phyloP scores from a whole-genome alignment of 2,797 vertebrate species.

The Liparis tanakae region DNA sequence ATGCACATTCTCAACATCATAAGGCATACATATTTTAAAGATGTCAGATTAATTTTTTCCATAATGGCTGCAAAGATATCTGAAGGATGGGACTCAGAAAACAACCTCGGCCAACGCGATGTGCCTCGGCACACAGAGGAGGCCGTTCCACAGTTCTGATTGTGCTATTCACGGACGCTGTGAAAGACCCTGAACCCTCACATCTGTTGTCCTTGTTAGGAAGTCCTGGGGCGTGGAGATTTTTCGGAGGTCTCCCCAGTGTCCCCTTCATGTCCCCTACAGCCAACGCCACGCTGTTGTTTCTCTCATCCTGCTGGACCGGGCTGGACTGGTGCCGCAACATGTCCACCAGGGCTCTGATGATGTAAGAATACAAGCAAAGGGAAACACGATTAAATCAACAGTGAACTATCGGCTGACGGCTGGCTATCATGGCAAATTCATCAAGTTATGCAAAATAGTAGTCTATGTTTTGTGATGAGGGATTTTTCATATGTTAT shows the following conservation, averaged over 20 bases:
- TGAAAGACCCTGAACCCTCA: slow-evolving; percentile 71
- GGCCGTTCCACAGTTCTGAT: slow-evolving; percentile 33
- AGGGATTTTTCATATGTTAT: neutral
- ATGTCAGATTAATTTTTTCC: slow-evolving; percentile 16
- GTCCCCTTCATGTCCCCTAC: slow-evolving; percentile 87
- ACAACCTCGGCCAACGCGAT: slow-evolving; percentile 1
- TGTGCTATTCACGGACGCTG: slow-evolving; percentile 39
- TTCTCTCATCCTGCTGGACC: slow-evolving; percentile 88
- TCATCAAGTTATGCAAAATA: neutral
- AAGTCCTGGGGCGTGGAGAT: slow-evolving; percentile 87
- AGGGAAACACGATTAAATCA: slow-evolving; percentile 26
- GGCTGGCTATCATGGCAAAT: neutral
- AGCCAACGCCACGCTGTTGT: slow-evolving; percentile 89
- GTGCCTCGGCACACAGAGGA: slow-evolving; percentile 16
- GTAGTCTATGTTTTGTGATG: neutral
- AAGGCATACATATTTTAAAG: slow-evolving; percentile 8
- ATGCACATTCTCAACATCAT: slow-evolving; percentile 13
- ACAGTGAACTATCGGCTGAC: neutral
- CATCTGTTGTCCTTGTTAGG: slow-evolving; percentile 90
- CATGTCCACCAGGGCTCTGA: slow-evolving; percentile 92
- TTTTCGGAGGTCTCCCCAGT: slow-evolving; percentile 89
- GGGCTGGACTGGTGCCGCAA: slow-evolving; percentile 91
- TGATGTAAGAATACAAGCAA: slow-evolving; percentile 15
- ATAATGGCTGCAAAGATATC: slow-evolving; percentile 27
- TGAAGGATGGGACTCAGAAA: slow-evolving; percentile 14